phyloP scores from a whole-genome alignment of 2,113 vertebrate species.

The Sitta europaea region DNA sequence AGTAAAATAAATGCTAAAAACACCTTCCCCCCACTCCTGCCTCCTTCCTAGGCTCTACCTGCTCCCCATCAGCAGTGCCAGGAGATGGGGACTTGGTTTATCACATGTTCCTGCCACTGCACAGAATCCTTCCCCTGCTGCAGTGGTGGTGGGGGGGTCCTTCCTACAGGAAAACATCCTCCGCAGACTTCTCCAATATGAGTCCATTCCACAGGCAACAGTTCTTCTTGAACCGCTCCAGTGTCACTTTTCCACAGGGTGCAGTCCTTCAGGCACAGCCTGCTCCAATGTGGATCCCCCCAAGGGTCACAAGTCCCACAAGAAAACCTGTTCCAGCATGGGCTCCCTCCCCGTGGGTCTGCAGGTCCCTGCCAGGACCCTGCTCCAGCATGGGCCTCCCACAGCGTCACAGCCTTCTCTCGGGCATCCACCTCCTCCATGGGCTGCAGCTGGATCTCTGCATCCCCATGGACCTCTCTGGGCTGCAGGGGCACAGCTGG shows the following conservation, averaged over 20 bases:
- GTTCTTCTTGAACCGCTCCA: neutral
- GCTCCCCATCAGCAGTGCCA: neutral
- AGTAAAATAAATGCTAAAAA: neutral
- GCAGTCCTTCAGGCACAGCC: neutral
- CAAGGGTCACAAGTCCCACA: neutral
- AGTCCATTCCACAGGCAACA: neutral
- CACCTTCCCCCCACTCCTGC: neutral
- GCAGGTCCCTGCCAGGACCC: neutral
- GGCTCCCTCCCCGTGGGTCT: neutral
- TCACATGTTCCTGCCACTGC: neutral
- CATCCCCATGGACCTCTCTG: neutral
- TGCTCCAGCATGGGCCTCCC: neutral
- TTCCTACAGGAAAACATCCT: neutral
- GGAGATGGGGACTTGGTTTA: neutral
- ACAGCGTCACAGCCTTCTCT: neutral
- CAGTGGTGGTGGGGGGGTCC: neutral
- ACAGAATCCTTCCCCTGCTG: neutral
- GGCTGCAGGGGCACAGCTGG: neutral
- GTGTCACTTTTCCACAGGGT: fast-evolving
- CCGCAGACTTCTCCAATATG: neutral
- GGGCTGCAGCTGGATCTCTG: neutral
- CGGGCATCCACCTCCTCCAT: neutral
- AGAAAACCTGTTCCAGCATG: neutral
- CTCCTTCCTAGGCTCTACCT: neutral
- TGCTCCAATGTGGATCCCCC: neutral